These are phyloP conservation scores for Napeogenes inachia DNA, from an alignment of 2,888 invertebrate species.

Conservation along the genomic window DNA sequence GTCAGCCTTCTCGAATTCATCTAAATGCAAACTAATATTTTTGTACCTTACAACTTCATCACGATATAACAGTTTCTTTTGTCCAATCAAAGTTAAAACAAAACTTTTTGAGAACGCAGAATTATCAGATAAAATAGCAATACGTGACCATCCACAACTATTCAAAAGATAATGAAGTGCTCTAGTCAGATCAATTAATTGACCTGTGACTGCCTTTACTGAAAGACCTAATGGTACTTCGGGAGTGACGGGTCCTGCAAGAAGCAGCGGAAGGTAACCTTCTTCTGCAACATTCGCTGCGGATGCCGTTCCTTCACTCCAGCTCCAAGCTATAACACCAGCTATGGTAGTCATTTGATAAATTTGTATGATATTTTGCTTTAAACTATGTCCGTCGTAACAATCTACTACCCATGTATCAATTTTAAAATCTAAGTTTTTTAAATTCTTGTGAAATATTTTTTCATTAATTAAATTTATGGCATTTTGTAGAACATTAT, in stretches of 20 bases:
- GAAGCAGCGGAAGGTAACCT: slow-evolving; percentile 20
- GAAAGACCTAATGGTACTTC: slow-evolving; percentile 22
- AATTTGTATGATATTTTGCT: neutral
- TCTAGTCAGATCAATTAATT: slow-evolving; percentile 27
- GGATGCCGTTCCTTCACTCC: slow-evolving; percentile 10
- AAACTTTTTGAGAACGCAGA: slow-evolving; percentile 30
- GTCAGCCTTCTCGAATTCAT: slow-evolving; percentile 41
- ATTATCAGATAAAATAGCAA: slow-evolving; percentile 84
- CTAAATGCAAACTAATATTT: slow-evolving; percentile 20
- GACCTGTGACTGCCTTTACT: slow-evolving; percentile 29
- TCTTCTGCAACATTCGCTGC: slow-evolving; percentile 4
- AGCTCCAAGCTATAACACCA: slow-evolving; percentile 24
- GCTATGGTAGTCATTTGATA: slow-evolving; percentile 1
- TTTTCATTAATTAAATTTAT: neutral
- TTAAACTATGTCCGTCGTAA: slow-evolving; percentile 8
- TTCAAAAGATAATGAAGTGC: slow-evolving; percentile 31
- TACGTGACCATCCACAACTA: slow-evolving; percentile 79
- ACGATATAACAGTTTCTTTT: slow-evolving; percentile 5
- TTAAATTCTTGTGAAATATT: neutral
- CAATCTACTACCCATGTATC: slow-evolving; percentile 20
- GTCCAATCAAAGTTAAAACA: slow-evolving; percentile 11
- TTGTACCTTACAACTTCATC: slow-evolving; percentile 13
- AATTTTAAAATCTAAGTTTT: neutral
- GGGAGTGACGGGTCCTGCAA: slow-evolving; percentile 32
- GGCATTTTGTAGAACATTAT: neutral